phyloP scores from a whole-genome alignment of 2,888 invertebrate species.

The Cryptus viduatorius region DNA sequence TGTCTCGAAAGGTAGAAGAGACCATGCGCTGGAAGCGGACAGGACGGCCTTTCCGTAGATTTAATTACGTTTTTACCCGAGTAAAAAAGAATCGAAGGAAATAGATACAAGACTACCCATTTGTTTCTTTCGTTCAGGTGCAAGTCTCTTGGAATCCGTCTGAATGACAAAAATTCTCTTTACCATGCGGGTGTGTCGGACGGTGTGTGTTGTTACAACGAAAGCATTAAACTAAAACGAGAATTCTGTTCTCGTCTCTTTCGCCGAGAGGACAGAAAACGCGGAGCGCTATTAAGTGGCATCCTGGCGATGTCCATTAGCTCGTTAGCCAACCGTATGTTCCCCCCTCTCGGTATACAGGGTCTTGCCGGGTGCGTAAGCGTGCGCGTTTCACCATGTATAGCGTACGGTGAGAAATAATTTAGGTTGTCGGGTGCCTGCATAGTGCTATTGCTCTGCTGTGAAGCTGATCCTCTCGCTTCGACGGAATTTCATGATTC shows the following conservation, averaged over 20 bases:
- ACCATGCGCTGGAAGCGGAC: too few relatives aligned
- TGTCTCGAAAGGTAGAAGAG: too few relatives aligned
- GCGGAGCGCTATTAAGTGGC: constrained; percentile 48
- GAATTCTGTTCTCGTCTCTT: constrained; percentile 21
- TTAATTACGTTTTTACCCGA: too few relatives aligned
- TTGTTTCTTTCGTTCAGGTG: constrained; percentile 10
- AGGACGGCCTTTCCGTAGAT: too few relatives aligned
- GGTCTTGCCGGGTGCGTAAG: constrained; percentile 33
- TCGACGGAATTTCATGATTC: background rate
- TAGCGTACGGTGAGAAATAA: constrained; percentile 25
- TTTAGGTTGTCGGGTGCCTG: constrained; percentile 5
- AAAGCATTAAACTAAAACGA: background rate
- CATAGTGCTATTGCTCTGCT: background rate
- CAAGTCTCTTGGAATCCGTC: background rate
- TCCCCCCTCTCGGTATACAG: background rate
- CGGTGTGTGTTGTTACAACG: constrained; percentile 4
- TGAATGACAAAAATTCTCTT: background rate
- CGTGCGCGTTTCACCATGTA: constrained; percentile 29
- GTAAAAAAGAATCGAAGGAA: background rate
- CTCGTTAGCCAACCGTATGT: constrained; percentile 55
- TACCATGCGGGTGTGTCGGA: constrained; percentile 9
- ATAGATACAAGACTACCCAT: background rate
- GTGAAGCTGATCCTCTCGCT: constrained; percentile 19
- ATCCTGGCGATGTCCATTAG: constrained; percentile 59
- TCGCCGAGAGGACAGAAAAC: constrained; percentile 17